Percentiles rank a stretch among this genome's conserved stretches.
Conservation (phyloP, 2,888 invertebrate genomes). For the Agrotis puta region DNA sequence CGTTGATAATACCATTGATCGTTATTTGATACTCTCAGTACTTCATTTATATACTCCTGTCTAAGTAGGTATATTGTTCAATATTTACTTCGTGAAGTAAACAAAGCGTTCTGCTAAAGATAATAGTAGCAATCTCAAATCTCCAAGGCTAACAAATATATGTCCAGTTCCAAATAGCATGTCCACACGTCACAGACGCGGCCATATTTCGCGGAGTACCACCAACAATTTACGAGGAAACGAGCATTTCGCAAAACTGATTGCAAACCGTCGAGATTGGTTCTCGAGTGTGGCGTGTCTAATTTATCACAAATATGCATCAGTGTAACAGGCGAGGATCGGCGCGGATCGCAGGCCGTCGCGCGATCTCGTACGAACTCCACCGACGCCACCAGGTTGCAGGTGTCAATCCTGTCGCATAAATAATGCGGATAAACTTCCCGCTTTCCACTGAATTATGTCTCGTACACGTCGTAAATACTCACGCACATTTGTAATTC, state of each 20-base stretch:
- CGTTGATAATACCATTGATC: background rate
- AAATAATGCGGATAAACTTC: constrained; percentile 73
- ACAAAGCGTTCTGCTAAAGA: background rate
- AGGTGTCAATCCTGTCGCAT: constrained; percentile 77
- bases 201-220: constrained; percentile 69
- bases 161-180: constrained; percentile 42
- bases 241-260: constrained; percentile 86
- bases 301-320: constrained; percentile 86
- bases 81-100: background rate
- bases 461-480: constrained; percentile 55
- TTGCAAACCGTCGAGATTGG: constrained; percentile 83
- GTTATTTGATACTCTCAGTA: background rate
- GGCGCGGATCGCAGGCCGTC: constrained; percentile 35
- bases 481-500: constrained; percentile 62
- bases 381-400: constrained; percentile 67
- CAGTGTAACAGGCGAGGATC: constrained; percentile 69
- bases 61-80: background rate
- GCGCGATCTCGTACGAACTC: constrained; percentile 32
- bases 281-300: constrained; percentile 82
- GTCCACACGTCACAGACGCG: constrained; percentile 51
- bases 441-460: constrained; percentile 70
- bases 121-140: constrained; percentile 2
- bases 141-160: constrained; percentile 31
- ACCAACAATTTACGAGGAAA: constrained; percentile 82
- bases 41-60: background rate